Base-by-base conservation (phyloP, 2,113 vertebrate species). In the Parus major region DNA sequence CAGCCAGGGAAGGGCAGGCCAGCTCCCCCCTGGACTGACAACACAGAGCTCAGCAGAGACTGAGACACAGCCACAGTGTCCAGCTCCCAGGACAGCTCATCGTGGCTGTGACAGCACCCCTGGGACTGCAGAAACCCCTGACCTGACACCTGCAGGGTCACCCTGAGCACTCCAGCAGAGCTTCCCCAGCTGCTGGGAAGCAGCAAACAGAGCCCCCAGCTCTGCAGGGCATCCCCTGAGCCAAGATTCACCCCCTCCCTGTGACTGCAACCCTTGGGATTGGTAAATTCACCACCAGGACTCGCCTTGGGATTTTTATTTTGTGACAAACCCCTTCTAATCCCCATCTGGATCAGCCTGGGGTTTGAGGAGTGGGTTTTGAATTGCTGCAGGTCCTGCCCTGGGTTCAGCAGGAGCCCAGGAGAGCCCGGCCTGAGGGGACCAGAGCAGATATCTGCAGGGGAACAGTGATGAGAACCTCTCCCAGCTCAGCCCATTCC, bases 41-140 rank as follows among this genome's bases (percentile, higher is more conserved):
- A 3, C 15, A 3, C 71, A 33, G 68, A 53, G 42, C 59, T 20
- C 50, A 21, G 73, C 76, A 65, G 23, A 29, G 7, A 14, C 36
- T 5, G 1, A 9, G 46, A 12, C 69, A 59, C 18, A 28, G 36
- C 36, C 27, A 21, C 70, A 0, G 46, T 12, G 69, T 75, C 61
- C 61, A 82, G 0, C 36, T 29, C 19, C 33, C 52, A n/a, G 53
- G 10, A 17, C 0, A 15, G 69, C 23, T 29, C 69, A 7, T 1
- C 0, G 0, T 27, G 29, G 24, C 0, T 39, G 46, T 36, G 36
- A 5, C 20, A 19, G 12, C 33, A 23, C 7, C 18, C 41, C 41
- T 16, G 56, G 49, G 1, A 2, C 52, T 28, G 52, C 31, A 28
- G 18, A 2, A 36, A 53, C 46, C 42, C 0, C 0, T 36, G 35